These are phyloP conservation scores for Acleris laterana DNA, from an alignment of 2,888 invertebrate species.

Conservation along the genomic window DNA sequence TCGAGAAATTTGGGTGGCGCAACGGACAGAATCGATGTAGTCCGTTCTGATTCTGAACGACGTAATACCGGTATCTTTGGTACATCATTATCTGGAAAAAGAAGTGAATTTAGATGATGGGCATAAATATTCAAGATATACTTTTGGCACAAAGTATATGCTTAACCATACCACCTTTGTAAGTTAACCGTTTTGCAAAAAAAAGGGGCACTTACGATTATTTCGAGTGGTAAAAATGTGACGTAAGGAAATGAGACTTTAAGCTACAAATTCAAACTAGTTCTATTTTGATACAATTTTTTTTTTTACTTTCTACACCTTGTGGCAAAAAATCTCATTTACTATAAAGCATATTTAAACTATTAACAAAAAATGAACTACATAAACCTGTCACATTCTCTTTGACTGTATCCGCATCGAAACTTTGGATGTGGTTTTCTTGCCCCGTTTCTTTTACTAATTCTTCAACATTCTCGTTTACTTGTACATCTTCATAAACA, in stretches of 20 bases:
- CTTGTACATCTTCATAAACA: constrained; percentile 49
- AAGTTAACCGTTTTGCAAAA: too few species aligned
- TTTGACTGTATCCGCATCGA: constrained; percentile 34
- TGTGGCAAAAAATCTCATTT: too few species aligned
- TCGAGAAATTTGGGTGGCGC: constrained; percentile 88
- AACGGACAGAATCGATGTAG: constrained; percentile 67
- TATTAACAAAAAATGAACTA: constrained; percentile 15
- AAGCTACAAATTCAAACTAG: too few species aligned
- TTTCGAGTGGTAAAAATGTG: too few species aligned
- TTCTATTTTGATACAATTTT: too few species aligned
- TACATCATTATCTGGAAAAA: constrained; percentile 73
- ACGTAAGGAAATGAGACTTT: too few species aligned
- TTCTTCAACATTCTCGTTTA: constrained; percentile 45
- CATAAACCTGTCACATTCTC: constrained; percentile 51
- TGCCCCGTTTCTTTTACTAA: constrained; percentile 46
- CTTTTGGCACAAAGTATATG: too few species aligned
- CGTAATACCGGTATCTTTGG: constrained; percentile 73
- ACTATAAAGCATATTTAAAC: too few species aligned
- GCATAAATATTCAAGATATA: background rate
- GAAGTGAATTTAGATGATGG: background rate
- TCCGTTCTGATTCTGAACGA: constrained; percentile 78
- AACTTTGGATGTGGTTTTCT: constrained; percentile 39
- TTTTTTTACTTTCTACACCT: too few species aligned
- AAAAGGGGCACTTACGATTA: too few species aligned
- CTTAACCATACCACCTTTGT: too few species aligned